Percentiles rank a stretch among this genome's conserved stretches.
Evolutionary conservation across 2,888 invertebrate species (phyloP).

Genomic region (Caenorhabditis sp.): DNA sequence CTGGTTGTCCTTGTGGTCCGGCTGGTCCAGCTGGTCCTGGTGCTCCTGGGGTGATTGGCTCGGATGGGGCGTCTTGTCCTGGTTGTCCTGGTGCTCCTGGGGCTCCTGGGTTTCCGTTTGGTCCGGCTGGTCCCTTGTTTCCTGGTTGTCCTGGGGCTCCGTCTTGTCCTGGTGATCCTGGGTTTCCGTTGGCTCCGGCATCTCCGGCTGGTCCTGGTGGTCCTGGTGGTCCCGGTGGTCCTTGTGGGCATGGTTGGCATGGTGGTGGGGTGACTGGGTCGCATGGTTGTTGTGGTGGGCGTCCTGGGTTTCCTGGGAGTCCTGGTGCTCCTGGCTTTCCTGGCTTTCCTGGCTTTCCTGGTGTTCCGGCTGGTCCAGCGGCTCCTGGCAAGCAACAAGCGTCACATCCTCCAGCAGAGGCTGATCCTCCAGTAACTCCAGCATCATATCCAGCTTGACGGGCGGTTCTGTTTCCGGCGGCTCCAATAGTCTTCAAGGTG

Average conservation of each 20-base stretch:
- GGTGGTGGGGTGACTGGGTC: constrained; percentile 64
- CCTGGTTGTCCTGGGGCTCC: constrained; percentile 49
- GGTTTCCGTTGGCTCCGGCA: constrained; percentile 49
- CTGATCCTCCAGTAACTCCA: constrained; percentile 43
- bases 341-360: constrained; percentile 52
- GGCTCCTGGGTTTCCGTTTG: constrained; percentile 57
- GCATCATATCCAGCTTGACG: constrained; percentile 56
- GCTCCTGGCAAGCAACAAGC: constrained; percentile 64
- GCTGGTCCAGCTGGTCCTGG: constrained; percentile 60
- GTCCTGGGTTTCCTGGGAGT: constrained; percentile 59
- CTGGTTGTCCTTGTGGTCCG: constrained; percentile 62
- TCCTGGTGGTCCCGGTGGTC: constrained; percentile 58
- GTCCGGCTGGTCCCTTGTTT: constrained; percentile 60
- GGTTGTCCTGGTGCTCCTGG: constrained; percentile 64
- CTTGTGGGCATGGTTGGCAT: constrained; percentile 63
- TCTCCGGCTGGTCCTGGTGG: constrained; percentile 55
- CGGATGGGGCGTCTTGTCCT: constrained; percentile 58
- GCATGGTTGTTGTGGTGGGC: constrained; percentile 63
- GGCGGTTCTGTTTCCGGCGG: constrained; percentile 55
- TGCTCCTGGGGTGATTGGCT: constrained; percentile 57
- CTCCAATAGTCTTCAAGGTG: constrained; percentile 48
- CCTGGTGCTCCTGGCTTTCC: constrained; percentile 62
- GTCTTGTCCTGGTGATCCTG: constrained; percentile 55
- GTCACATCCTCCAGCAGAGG: constrained; percentile 54
- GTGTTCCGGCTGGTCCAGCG: constrained; percentile 55